Conservation (phyloP, 1,140 invertebrate genomes). For the Mylabris phalerata region DNA sequence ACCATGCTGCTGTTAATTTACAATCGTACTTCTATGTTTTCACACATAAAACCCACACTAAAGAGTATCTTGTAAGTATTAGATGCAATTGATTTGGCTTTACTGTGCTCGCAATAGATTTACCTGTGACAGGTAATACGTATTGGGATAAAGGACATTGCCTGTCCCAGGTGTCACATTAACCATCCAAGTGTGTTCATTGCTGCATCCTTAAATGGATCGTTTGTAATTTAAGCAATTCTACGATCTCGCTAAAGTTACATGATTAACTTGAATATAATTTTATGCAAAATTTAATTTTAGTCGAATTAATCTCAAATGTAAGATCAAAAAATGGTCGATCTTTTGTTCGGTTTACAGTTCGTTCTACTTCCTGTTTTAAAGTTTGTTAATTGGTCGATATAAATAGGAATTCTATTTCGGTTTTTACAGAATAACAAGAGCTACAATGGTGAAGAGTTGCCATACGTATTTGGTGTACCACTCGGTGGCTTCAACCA, state of each 20-base stretch:
- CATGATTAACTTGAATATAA: too few species aligned
- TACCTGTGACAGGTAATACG: conserved; percentile 21
- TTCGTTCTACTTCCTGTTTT: too few species aligned
- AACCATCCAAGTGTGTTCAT: conserved; percentile 18
- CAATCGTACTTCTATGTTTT: conserved; percentile 86
- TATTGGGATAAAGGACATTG: conserved; percentile 28
- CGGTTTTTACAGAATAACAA: conserved; percentile 27
- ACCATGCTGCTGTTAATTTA: conserved; percentile 64
- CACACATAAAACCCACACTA: conserved; percentile 69
- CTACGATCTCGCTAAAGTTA: conserved; percentile 8
- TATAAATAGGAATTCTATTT: conserved; percentile 1
- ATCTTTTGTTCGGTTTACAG: too few species aligned
- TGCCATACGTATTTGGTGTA: conserved; percentile 86
- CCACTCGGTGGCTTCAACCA: conserved; percentile 69
- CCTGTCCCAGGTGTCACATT: conserved; percentile 29
- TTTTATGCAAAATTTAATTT: too few species aligned
- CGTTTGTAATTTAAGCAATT: conserved; percentile 5
- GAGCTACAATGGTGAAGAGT: conserved; percentile 65
- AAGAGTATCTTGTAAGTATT: conserved; percentile 60
- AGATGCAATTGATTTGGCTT: neutral
- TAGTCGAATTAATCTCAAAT: too few species aligned
- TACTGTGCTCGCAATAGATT: neutral
- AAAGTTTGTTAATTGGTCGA: too few species aligned
- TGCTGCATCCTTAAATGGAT: conserved; percentile 11
- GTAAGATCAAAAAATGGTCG: too few species aligned